A percentile compares a stretch with the other conserved stretches of the same genome.
phyloP scores from a whole-genome alignment of 1,140 invertebrate species.

The Zeugodacus cucurbitae region DNA sequence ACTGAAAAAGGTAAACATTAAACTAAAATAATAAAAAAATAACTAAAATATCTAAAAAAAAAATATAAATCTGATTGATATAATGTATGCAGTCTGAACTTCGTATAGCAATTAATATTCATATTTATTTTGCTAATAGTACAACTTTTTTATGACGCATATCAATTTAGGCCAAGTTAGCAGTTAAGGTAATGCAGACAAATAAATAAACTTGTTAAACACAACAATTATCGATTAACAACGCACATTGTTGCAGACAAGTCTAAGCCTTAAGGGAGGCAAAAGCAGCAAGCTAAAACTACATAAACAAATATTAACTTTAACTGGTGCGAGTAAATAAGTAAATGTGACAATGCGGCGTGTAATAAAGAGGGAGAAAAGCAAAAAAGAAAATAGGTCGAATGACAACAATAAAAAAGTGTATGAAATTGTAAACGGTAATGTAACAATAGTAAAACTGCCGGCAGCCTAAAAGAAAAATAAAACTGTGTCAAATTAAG shows the following conservation, averaged over 20 bases:
- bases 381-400: neutral
- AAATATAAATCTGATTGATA: too few species aligned
- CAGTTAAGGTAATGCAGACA: neutral
- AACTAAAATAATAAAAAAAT: too few species aligned
- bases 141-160: neutral
- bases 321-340: neutral
- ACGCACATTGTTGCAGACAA: neutral
- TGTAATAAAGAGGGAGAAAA: neutral
- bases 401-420: neutral
- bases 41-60: too few species aligned
- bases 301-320: neutral
- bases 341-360: neutral
- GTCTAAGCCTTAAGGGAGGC: neutral
- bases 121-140: too few species aligned
- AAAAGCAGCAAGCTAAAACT: neutral
- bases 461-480: neutral
- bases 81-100: too few species aligned
- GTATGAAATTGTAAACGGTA: neutral
- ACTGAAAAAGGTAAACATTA: too few species aligned
- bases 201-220: conserved; percentile 13
- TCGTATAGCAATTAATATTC: too few species aligned
- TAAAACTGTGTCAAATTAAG: neutral
- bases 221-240: neutral
- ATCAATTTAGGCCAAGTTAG: neutral
- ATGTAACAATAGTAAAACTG: neutral